Conservation (phyloP, 1,140 invertebrate genomes). For the Paracyclopina nana region DNA sequence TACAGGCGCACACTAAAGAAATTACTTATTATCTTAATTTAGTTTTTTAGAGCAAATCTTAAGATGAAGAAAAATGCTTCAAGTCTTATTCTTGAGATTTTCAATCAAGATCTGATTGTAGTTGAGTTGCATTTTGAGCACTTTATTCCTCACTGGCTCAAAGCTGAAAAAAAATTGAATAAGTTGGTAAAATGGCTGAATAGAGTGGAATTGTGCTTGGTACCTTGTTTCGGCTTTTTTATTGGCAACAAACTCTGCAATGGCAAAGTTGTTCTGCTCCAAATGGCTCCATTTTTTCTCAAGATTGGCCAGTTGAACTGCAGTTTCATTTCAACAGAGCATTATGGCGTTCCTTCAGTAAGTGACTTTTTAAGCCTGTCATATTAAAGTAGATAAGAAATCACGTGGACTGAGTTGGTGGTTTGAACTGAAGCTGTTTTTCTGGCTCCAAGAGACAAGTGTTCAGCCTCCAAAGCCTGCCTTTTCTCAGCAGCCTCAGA, state of each 20-base stretch:
- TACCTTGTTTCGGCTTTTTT: conserved; percentile 42
- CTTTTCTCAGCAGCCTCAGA: conserved; percentile 30
- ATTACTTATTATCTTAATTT: too few relatives aligned
- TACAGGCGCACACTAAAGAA: too few relatives aligned
- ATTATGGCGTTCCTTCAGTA: too few relatives aligned
- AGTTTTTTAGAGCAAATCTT: too few relatives aligned
- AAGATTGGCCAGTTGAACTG: conserved; percentile 37
- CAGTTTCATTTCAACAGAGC: conserved; percentile 51
- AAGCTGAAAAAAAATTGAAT: too few relatives aligned
- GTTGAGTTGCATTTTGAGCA: conserved; percentile 23
- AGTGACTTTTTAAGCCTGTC: too few relatives aligned
- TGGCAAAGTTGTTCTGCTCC: conserved; percentile 40
- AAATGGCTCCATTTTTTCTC: conserved; percentile 42
- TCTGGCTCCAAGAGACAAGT: too few relatives aligned
- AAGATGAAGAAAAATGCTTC: background rate
- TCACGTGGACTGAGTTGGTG: too few relatives aligned
- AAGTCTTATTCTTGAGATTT: conserved; percentile 15
- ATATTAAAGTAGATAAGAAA: too few relatives aligned
- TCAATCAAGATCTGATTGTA: conserved; percentile 24
- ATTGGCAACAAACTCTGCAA: conserved; percentile 39
- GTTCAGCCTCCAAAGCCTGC: conserved; percentile 27
- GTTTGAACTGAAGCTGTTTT: too few relatives aligned
- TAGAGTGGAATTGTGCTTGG: too few relatives aligned
- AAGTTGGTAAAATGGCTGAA: too few relatives aligned
- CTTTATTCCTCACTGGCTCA: conserved; percentile 33